A percentile compares a stretch with the other conserved stretches of the same genome.
Evolutionary conservation across 1,140 invertebrate genomes (phyloP).

Genomic region (Penaeus vannamei): DNA sequence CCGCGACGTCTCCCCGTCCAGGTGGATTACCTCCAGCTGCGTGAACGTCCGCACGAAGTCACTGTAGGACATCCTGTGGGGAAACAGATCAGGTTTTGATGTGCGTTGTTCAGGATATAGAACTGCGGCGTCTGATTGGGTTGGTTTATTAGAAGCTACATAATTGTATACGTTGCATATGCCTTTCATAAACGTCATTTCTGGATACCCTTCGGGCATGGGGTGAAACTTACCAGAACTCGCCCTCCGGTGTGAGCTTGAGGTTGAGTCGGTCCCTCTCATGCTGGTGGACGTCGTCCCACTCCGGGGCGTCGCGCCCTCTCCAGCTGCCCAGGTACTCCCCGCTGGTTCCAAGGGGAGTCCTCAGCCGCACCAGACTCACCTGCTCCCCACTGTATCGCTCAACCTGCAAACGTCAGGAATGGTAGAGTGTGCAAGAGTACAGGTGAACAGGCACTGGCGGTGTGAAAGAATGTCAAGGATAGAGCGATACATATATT

Average conservation of each 20-base stretch:
- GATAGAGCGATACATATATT: too few species aligned
- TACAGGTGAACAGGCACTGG: background rate
- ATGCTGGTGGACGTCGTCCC: conserved; percentile 81
- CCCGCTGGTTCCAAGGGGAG: conserved; percentile 79
- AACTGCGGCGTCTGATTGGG: too few species aligned
- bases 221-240: conserved; percentile 80
- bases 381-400: conserved; percentile 82
- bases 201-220: too few species aligned
- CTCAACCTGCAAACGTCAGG: conserved; percentile 76
- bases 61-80: conserved; percentile 82
- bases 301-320: conserved; percentile 79
- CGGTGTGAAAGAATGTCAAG: too few species aligned
- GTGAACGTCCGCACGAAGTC: conserved; percentile 90
- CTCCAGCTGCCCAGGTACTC: conserved; percentile 83
- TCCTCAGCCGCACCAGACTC: conserved; percentile 81
- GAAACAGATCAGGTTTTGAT: background rate
- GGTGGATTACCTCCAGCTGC: conserved; percentile 87
- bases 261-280: conserved; percentile 82
- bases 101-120: too few species aligned
- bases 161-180: too few species aligned
- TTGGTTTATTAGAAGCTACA: too few species aligned
- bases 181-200: too few species aligned
- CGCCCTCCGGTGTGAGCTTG: conserved; percentile 80
- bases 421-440: background rate
- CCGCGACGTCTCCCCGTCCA: conserved; percentile 87